These are phyloP conservation scores for Diaphora mendica DNA, from an alignment of 2,888 invertebrate genomes.

Conservation along the genomic window DNA sequence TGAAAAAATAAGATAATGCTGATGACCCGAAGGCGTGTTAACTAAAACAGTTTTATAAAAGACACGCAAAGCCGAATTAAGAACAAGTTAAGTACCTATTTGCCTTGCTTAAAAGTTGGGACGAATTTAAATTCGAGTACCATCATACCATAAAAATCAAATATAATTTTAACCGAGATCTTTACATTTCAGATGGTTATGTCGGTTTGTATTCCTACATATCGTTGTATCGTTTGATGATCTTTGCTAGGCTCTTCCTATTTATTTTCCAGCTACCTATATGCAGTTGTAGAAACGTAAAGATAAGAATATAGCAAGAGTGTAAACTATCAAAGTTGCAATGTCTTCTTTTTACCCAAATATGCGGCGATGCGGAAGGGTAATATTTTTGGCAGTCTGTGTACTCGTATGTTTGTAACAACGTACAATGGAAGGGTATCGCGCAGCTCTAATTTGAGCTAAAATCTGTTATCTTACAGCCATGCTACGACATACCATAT, in stretches of 20 bases:
- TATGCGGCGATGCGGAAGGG: too few species aligned
- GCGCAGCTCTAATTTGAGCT: too few species aligned
- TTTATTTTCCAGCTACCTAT: not conserved
- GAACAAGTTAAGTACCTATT: not conserved
- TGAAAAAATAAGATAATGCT: slow-evolving; percentile 24
- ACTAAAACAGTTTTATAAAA: not conserved
- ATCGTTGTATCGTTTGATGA: not conserved
- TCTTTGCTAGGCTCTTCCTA: not conserved
- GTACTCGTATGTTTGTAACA: too few species aligned
- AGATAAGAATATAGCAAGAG: too few species aligned
- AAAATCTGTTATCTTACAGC: not conserved
- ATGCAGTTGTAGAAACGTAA: not conserved
- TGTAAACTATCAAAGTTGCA: too few species aligned
- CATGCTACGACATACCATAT: not conserved
- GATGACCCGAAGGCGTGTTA: slow-evolving; percentile 7
- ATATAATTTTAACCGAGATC: not conserved
- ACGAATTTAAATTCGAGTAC: too few species aligned
- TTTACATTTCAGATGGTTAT: not conserved
- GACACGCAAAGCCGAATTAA: not conserved
- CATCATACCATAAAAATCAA: too few species aligned
- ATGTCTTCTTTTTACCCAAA: too few species aligned
- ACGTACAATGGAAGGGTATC: not conserved
- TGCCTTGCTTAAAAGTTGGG: not conserved
- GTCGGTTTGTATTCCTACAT: not conserved
- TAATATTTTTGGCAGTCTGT: too few species aligned